Conservation (phyloP, 2,888 invertebrate genomes). For the Erebia ligea region DNA sequence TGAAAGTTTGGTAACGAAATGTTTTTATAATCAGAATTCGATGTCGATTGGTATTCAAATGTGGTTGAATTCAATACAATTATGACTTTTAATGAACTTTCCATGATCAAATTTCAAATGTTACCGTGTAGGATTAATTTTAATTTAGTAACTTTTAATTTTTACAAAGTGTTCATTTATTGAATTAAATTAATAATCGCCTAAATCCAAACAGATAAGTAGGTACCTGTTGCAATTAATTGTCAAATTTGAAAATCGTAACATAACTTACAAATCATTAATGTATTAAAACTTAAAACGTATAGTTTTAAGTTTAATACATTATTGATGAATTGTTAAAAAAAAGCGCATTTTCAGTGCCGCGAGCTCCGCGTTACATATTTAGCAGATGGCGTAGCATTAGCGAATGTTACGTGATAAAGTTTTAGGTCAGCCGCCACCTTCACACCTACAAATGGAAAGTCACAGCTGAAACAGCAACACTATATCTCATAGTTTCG, state of each 20-base stretch:
- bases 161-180: no score
- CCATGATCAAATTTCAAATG: slow-evolving; percentile 32
- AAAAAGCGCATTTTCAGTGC: no score
- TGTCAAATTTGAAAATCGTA: background rate
- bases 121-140: background rate
- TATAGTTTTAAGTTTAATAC: no score
- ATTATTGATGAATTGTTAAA: no score
- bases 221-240: background rate
- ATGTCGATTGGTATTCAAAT: slow-evolving; percentile 39
- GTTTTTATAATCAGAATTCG: slow-evolving; percentile 57
- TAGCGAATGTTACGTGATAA: no score
- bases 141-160: no score
- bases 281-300: background rate
- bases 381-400: no score
- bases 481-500: slow-evolving; percentile 55
- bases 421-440: no score
- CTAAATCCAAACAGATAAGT: background rate
- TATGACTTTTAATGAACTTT: slow-evolving; percentile 37
- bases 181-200: background rate
- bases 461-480: slow-evolving; percentile 30
- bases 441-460: slow-evolving; percentile 22
- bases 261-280: background rate
- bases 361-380: no score
- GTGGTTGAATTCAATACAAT: slow-evolving; percentile 29
- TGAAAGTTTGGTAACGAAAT: slow-evolving; percentile 62